Evolutionary conservation across 1,140 invertebrate species (phyloP).

Genomic region (Ips typographus): DNA sequence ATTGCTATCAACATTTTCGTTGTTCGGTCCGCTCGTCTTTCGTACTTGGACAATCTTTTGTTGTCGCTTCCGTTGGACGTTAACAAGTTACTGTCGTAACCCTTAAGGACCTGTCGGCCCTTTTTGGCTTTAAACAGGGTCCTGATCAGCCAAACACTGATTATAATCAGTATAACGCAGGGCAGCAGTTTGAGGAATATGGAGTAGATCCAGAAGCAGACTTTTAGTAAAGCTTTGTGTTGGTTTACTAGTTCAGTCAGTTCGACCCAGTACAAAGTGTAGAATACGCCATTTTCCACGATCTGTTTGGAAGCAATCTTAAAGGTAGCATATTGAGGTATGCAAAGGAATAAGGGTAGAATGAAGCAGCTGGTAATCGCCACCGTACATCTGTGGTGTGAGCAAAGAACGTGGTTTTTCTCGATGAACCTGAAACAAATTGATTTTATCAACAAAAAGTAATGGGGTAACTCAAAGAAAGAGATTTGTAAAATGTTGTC

Average conservation of each 20-base stretch:
- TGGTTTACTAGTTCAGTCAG: constrained; percentile 60
- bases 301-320: constrained; percentile 57
- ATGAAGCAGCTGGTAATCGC: constrained; percentile 74
- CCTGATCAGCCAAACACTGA: constrained; percentile 77
- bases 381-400: constrained; percentile 67
- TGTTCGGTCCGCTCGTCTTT: constrained; percentile 77
- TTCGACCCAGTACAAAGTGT: constrained; percentile 66
- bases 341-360: constrained; percentile 73
- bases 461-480: no score
- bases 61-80: constrained; percentile 36
- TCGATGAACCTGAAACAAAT: constrained; percentile 61
- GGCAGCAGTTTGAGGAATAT: constrained; percentile 84
- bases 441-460: background rate
- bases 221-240: constrained; percentile 59
- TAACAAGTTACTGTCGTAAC: constrained; percentile 60
- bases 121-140: constrained; percentile 71
- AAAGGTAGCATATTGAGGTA: constrained; percentile 75
- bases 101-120: constrained; percentile 66
- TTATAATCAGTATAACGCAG: constrained; percentile 78
- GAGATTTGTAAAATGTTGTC: no score
- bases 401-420: constrained; percentile 62
- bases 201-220: constrained; percentile 88
- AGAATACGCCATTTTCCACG: constrained; percentile 53
- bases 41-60: constrained; percentile 58
- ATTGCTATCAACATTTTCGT: constrained; percentile 89